Evolutionary conservation across 1,140 invertebrate genomes (phyloP), one percentile per base, ranked within the genome.

Genomic region (Laupala kohalensis): DNA sequence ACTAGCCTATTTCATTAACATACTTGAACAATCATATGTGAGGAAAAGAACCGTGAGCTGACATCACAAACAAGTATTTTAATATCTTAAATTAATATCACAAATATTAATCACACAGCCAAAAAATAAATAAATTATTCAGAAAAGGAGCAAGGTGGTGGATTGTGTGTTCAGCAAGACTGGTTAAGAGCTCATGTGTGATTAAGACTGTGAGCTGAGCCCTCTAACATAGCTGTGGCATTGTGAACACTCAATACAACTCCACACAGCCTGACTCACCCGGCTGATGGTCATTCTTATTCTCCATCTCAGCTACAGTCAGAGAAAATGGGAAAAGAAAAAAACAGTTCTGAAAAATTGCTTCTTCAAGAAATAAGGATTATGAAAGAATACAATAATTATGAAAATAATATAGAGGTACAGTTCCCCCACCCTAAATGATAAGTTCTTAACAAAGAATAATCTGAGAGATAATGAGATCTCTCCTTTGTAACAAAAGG

Each of bases 341-440:
- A 27, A 66, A 25, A 9, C 26, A 66, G 9, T 27, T 66, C 64
- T 66, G 9, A 69, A 69, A 37, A 19, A 69, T n/a, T 37, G 26
- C 15, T 69, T 69, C 19, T 37, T 19, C 24, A 37, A 26, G 19
- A 69, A 69, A 30, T 69, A 23, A 68, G 63, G 53, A 30, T 13
- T 4, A 25, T 6, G 37, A n/a, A 24, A 25, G 27, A 69, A 62
- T 25, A 69, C 28, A n/a, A n/a, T 53, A 24, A 71, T 13, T 12
- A 69, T 26, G 9, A 29, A 72, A 27, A 64, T 6, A 74, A 9
- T 53, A n/a, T n/a, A n/a, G n/a, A n/a, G n/a, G n/a, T n/a, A n/a
- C n/a, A n/a, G n/a, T n/a, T n/a, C n/a, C n/a, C n/a, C n/a, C n/a
- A n/a, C n/a, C n/a, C n/a, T n/a, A n/a, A n/a, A n/a, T n/a, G n/a